Percentiles rank a stretch among this genome's conserved stretches.
Evolutionary conservation across 2,113 vertebrate species (phyloP).

Genomic region (Tragulus kanchil): DNA sequence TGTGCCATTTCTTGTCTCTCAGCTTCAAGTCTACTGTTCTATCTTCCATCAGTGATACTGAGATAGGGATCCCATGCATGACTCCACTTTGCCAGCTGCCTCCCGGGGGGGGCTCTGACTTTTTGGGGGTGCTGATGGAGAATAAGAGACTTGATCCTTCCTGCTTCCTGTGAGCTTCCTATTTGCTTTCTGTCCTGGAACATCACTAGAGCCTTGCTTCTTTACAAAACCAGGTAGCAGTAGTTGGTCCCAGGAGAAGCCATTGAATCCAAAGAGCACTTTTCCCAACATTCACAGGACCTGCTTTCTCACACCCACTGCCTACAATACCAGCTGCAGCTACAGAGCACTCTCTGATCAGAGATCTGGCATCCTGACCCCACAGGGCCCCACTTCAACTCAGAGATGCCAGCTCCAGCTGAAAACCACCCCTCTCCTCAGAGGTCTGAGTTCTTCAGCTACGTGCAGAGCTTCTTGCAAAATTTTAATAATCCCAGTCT

Average conservation of each 20-base stretch:
- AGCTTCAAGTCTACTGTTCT: not conserved
- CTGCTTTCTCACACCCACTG: not conserved
- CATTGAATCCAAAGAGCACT: not conserved
- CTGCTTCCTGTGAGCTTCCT: not conserved
- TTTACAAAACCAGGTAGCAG: not conserved
- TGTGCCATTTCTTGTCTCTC: constrained; percentile 2
- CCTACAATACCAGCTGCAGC: not conserved
- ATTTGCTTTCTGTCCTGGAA: not conserved
- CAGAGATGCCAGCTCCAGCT: not conserved
- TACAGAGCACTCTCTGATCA: not conserved
- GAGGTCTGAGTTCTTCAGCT: not conserved
- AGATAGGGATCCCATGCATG: not conserved
- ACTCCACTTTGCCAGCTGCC: not conserved
- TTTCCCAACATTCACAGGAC: not conserved
- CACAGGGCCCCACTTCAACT: not conserved
- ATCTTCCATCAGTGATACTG: not conserved
- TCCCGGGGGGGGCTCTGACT: not conserved
- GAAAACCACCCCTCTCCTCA: not conserved
- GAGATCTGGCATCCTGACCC: not conserved
- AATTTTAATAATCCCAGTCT: not conserved
- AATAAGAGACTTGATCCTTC: not conserved
- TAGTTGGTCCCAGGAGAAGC: not conserved
- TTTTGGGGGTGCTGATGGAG: not conserved
- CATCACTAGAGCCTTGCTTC: not conserved
- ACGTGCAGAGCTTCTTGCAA: not conserved